Evolutionary conservation across 2,888 invertebrate species (phyloP), one percentile per base, ranked within the genome.

Genomic region (Octonoba sinensis): DNA sequence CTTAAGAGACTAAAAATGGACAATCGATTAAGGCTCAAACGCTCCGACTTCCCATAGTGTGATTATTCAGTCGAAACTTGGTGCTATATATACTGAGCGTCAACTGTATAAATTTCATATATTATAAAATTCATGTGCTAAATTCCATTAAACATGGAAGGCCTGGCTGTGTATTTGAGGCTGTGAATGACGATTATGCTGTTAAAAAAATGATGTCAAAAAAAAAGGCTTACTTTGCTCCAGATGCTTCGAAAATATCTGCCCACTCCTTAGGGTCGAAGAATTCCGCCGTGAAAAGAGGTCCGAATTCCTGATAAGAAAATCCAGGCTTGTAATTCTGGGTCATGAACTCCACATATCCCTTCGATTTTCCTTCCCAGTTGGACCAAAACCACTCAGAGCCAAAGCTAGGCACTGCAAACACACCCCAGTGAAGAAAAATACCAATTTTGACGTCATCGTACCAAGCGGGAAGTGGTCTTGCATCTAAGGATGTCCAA

Each of bases 241-340:
- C 90, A 13, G 90, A 89, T 12, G 88, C 87, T 54, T 88, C 85
- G 67, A 91, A 88, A 36, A 90, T 87, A 27, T 89, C 88, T 0
- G 89, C 90, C 88, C 90, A 90, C 59, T 87, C 84, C 22, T 88
- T 85, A 0, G 90, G 88, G 83, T 90, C 85, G 84, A 88, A 91
- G 70, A 90, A 87, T 79, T 89, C 90, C 3, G 90, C 88, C 0
- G 87, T 89, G 84, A 91, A 91, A 85, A 86, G 67, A 78, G 87
- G 84, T 0, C 88, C 90, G 86, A 90, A 90, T 81, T 91, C 90
- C 0, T 89, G 88, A 85, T 90, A 90, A 0, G 89, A 88, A 76
- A 89, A 90, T 54, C 88, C 88, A 16, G 90, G 89, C 76, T 86
- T 87, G 85, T 88, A 91, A 85, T 90, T 90, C 46, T 87, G 85